These are phyloP conservation scores for Scleropages formosus DNA, from an alignment of 2,797 vertebrate species.

Conservation along the genomic window DNA sequence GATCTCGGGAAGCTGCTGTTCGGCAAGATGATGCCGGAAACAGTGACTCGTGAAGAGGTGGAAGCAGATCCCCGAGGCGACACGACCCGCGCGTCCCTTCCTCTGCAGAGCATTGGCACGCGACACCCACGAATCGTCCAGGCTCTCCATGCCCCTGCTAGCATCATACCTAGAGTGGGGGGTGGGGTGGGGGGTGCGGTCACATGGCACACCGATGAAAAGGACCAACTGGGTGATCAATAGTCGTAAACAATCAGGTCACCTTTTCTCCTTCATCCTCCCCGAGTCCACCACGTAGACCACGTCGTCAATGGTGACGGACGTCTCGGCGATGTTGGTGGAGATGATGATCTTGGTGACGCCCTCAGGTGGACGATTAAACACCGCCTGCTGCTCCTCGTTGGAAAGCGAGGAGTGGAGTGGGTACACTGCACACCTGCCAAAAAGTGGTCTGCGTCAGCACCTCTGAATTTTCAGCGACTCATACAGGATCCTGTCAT, in stretches of 20 bases:
- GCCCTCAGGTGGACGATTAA: constrained; percentile 79
- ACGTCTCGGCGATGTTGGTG: constrained; percentile 97
- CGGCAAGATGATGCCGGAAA: constrained; percentile 82
- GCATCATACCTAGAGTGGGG: constrained; percentile 79
- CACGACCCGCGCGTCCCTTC: constrained; percentile 89
- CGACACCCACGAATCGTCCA: constrained; percentile 93
- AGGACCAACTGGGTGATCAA: neutral
- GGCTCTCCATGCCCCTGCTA: constrained; percentile 94
- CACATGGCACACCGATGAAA: neutral
- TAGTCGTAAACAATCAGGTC: constrained; percentile 14
- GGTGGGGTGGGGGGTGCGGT: neutral
- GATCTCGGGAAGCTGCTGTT: constrained; percentile 93
- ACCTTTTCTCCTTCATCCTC: constrained; percentile 98
- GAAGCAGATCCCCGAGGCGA: constrained; percentile 92
- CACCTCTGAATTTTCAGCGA: too few species aligned
- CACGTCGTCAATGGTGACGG: constrained; percentile 94
- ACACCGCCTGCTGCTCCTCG: constrained; percentile 94
- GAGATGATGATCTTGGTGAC: constrained; percentile 96
- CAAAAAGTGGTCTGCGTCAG: too few species aligned
- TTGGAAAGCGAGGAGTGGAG: constrained; percentile 92
- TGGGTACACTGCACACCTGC: constrained; percentile 86
- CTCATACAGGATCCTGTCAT: too few species aligned
- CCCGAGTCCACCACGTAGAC: constrained; percentile 95
- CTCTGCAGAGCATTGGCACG: constrained; percentile 91
- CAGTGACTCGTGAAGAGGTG: constrained; percentile 95